Conservation (phyloP, 92 coral and sea anemone species). For the Micromussa lordhowensis region DNA sequence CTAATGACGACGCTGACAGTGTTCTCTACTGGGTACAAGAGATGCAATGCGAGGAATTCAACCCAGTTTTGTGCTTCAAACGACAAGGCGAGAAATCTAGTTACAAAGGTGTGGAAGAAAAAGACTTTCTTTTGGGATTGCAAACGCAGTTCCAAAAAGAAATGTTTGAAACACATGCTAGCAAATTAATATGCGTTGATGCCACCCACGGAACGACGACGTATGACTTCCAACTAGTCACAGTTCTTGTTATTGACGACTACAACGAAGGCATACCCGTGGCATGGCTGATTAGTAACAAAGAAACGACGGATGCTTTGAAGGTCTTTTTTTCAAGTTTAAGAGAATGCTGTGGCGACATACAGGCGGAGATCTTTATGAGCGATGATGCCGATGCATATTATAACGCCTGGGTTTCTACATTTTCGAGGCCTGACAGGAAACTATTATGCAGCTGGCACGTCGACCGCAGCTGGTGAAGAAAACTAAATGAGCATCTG, state of each 20-base stretch:
- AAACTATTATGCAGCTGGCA: conserved; percentile 66
- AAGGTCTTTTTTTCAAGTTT: conserved; percentile 44
- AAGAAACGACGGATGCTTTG: conserved; percentile 21
- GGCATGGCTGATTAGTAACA: conserved; percentile 54
- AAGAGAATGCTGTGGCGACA: conserved; percentile 44
- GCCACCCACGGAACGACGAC: conserved; percentile 22
- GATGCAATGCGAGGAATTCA: conserved; percentile 17
- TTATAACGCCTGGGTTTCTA: conserved; percentile 54
- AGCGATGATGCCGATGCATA: conserved; percentile 49
- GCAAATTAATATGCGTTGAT: conserved; percentile 36
- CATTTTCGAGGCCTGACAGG: conserved; percentile 40
- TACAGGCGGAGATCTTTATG: conserved; percentile 37
- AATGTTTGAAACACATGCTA: conserved; percentile 29
- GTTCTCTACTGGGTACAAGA: conserved; percentile 28
- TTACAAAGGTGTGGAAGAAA: not conserved
- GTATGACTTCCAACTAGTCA: conserved; percentile 50
- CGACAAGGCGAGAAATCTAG: conserved; percentile 24
- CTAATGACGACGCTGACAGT: conserved; percentile 26
- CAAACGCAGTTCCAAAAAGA: conserved; percentile 54
- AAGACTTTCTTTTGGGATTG: conserved; percentile 39
- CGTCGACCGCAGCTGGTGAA: conserved; percentile 43
- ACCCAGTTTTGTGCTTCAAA: conserved; percentile 42
- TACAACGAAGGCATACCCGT: conserved; percentile 52
- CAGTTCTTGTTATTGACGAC: conserved; percentile 46
- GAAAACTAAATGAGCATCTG: conserved; percentile 33